A percentile compares a stretch with the other conserved stretches of the same genome.
These are phyloP conservation scores for Montipora sp. DNA, from an alignment of 64 coral and sea anemone species.

Conservation along the genomic window DNA sequence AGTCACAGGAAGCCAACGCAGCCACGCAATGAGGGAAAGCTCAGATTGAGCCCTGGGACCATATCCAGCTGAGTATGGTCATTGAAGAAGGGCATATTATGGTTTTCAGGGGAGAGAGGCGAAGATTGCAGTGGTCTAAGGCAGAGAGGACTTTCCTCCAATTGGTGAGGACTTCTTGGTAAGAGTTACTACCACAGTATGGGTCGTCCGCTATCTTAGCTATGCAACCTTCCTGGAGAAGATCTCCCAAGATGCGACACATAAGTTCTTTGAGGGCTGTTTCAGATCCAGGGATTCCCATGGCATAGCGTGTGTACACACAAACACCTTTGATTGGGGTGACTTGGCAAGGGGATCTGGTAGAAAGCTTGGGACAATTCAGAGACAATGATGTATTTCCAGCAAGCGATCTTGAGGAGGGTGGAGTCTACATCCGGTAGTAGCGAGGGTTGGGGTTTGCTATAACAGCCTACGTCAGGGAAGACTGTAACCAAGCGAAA, in stretches of 20 bases:
- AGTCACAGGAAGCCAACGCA: background rate
- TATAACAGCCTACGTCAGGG: conserved; percentile 24
- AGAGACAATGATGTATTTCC: conserved; percentile 26
- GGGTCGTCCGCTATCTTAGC: background rate
- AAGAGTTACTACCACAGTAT: too few species aligned
- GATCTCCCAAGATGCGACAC: conserved; percentile 1
- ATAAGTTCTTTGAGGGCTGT: conserved; percentile 30
- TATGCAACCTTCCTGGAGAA: background rate
- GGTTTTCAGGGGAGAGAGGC: background rate
- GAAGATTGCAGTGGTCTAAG: background rate
- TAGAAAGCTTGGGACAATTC: conserved; percentile 33
- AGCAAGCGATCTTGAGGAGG: background rate
- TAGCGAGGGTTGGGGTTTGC: conserved; percentile 29
- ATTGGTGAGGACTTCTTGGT: conserved; percentile 3
- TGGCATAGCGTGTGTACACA: background rate
- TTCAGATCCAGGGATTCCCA: conserved; percentile 39
- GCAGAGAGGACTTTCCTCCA: background rate
- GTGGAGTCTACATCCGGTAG: conserved; percentile 33
- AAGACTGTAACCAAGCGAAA: conserved; percentile 41
- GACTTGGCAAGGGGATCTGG: conserved; percentile 18
- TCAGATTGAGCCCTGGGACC: background rate
- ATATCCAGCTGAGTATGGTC: conserved; percentile 7
- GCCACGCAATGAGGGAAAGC: background rate
- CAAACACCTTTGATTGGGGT: conserved; percentile 31
- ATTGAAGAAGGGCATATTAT: background rate